These are phyloP conservation scores for Styela clava DNA, from an alignment of 23 tunicate species.

Conservation along the genomic window DNA sequence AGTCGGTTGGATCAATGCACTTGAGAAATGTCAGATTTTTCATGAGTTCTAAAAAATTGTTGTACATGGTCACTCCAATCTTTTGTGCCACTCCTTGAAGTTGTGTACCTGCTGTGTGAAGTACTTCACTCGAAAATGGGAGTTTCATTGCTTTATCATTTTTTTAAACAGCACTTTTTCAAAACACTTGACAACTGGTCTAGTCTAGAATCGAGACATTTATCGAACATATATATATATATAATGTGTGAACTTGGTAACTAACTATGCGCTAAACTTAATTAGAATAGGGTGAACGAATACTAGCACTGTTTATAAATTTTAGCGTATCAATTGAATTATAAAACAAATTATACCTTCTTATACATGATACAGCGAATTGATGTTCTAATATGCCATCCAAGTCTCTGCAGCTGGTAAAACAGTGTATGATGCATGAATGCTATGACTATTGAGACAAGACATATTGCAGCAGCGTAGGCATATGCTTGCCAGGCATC, in stretches of 20 bases:
- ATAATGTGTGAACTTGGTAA: not conserved
- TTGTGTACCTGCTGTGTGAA: not conserved
- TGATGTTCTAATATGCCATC: slow-evolving; percentile 74
- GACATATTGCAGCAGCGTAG: slow-evolving; percentile 48
- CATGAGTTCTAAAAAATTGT: no score
- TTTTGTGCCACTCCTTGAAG: no score
- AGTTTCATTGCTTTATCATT: no score
- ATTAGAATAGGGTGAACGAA: no score
- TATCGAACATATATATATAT: no score
- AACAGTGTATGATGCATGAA: slow-evolving; percentile 23
- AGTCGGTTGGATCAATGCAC: no score
- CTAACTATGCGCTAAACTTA: not conserved
- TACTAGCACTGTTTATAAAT: not conserved
- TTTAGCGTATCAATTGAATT: not conserved
- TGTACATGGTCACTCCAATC: no score
- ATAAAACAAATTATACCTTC: slow-evolving; percentile 42
- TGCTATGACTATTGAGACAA: slow-evolving; percentile 10
- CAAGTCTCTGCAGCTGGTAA: slow-evolving; percentile 29
- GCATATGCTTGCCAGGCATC: slow-evolving; percentile 41
- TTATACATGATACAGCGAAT: slow-evolving; percentile 77
- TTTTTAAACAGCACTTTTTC: no score
- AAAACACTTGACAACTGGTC: not conserved
- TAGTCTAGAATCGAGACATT: not conserved
- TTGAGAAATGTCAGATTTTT: no score
- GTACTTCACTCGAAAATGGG: not conserved